Conservation (phyloP, 2,113 vertebrate species). For the Plecturocebus donacophilus region DNA sequence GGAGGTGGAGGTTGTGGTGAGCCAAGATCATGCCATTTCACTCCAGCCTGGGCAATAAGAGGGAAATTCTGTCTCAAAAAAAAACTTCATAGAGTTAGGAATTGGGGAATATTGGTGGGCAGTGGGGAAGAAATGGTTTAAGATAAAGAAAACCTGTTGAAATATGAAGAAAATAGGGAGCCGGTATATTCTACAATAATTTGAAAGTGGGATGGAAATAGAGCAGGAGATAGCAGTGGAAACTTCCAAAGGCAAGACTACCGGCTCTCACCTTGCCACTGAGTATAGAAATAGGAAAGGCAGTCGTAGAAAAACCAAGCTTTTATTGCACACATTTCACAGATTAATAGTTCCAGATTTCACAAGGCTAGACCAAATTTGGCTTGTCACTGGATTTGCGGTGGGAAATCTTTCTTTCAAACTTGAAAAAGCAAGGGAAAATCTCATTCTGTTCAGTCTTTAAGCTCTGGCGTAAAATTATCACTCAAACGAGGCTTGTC, state of each 20-base stretch:
- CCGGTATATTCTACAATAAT: not conserved
- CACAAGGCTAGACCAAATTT: not conserved
- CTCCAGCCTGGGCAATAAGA: too few species aligned
- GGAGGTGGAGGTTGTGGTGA: too few species aligned
- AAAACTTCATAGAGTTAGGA: not conserved
- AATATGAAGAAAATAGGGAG: not conserved
- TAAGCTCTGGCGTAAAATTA: not conserved
- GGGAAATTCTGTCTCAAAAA: too few species aligned
- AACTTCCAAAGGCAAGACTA: not conserved
- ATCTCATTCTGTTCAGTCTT: not conserved
- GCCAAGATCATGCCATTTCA: too few species aligned
- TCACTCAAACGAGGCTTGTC: conserved; percentile 5
- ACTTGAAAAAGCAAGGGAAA: not conserved
- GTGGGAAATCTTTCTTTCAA: not conserved
- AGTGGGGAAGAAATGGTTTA: not conserved
- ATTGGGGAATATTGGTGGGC: not conserved
- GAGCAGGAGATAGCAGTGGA: not conserved
- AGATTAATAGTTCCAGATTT: not conserved
- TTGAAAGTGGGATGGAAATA: not conserved
- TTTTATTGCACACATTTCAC: not conserved
- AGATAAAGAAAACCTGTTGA: not conserved
- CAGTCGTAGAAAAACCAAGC: not conserved
- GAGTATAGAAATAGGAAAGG: not conserved
- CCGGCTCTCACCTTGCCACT: not conserved
- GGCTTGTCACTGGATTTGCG: not conserved